These are phyloP conservation scores for Agrotis clavis DNA, from an alignment of 2,888 invertebrate species.

Conservation along the genomic window DNA sequence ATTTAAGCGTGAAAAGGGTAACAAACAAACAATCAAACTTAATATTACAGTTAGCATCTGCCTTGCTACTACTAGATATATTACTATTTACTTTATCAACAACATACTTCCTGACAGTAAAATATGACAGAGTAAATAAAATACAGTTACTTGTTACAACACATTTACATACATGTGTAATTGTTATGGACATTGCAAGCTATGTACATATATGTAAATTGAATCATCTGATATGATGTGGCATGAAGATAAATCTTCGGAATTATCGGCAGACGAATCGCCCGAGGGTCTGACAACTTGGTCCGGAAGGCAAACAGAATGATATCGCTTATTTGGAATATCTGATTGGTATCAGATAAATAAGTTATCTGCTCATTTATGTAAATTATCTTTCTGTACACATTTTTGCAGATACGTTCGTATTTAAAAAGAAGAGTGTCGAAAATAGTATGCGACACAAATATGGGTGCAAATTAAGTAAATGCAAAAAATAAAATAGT, in stretches of 20 bases:
- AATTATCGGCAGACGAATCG: slow-evolving; percentile 31
- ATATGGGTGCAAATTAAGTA: too few relatives aligned
- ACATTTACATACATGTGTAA: slow-evolving; percentile 46
- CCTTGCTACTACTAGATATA: too few relatives aligned
- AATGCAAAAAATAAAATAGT: too few relatives aligned
- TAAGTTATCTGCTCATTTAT: not conserved
- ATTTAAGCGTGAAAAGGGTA: too few relatives aligned
- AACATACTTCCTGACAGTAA: not conserved
- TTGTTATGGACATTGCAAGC: slow-evolving; percentile 19
- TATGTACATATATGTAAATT: slow-evolving; percentile 53
- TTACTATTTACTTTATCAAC: not conserved
- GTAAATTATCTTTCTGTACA: not conserved
- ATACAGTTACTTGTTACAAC: slow-evolving; percentile 19
- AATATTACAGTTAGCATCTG: too few relatives aligned
- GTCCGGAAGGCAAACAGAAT: slow-evolving; percentile 31
- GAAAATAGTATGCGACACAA: not conserved
- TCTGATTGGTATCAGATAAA: slow-evolving; percentile 6
- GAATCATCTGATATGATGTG: slow-evolving; percentile 29
- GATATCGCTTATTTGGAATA: slow-evolving; percentile 10
- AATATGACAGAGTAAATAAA: slow-evolving; percentile 27
- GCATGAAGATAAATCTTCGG: slow-evolving; percentile 38
- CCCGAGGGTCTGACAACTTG: not conserved
- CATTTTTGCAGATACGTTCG: too few relatives aligned
- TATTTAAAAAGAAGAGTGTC: too few relatives aligned
- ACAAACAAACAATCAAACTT: too few relatives aligned